phyloP scores from a whole-genome alignment of 2,888 invertebrate species.

The Brenthis ino region DNA sequence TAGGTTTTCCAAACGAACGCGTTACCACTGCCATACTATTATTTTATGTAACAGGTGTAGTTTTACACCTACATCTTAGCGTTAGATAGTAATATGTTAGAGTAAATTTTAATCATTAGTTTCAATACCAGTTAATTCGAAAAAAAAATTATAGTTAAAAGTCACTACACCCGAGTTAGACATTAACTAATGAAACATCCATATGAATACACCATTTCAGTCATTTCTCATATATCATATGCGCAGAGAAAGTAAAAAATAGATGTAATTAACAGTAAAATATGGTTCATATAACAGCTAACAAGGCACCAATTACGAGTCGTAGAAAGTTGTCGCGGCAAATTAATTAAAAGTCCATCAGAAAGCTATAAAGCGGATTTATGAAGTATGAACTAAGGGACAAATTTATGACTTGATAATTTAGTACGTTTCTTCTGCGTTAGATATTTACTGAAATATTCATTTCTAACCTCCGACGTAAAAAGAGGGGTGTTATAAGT shows the following conservation, averaged over 20 bases:
- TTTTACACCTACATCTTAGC: no score
- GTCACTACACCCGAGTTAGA: not conserved
- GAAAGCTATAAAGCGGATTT: slow-evolving; percentile 38
- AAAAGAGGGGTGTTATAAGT: no score
- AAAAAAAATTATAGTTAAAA: not conserved
- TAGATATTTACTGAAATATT: not conserved
- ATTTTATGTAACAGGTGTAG: no score
- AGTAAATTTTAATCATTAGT: no score
- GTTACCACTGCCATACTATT: no score
- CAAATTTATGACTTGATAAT: slow-evolving; percentile 25
- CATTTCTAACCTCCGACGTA: not conserved
- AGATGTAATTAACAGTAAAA: slow-evolving; percentile 36
- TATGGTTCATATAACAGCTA: slow-evolving; percentile 30
- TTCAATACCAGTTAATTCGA: no score
- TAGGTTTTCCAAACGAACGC: no score
- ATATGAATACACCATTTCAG: not conserved
- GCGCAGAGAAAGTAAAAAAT: slow-evolving; percentile 33
- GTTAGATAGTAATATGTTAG: no score
- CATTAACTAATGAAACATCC: no score
- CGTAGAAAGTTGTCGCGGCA: slow-evolving; percentile 42
- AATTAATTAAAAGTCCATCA: slow-evolving; percentile 42
- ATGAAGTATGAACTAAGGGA: slow-evolving; percentile 30
- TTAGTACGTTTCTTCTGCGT: slow-evolving; percentile 11
- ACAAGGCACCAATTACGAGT: slow-evolving; percentile 36
- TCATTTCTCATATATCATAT: slow-evolving; percentile 28